A percentile compares a stretch with the other conserved stretches of the same genome.
phyloP scores from a whole-genome alignment of 2,888 invertebrate genomes.

The Hartigia nigra region DNA sequence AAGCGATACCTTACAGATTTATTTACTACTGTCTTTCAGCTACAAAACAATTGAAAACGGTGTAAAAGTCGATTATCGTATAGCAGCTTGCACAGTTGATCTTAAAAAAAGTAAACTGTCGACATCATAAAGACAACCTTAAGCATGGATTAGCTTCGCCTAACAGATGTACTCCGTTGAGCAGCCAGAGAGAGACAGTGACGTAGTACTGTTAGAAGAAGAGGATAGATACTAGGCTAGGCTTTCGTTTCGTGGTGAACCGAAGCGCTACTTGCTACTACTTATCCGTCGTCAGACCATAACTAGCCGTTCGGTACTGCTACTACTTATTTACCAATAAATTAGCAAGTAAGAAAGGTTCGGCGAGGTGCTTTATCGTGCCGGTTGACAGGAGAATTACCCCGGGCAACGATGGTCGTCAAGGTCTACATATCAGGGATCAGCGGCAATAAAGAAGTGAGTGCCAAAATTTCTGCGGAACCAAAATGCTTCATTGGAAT shows the following conservation, averaged over 20 bases:
- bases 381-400: conserved; percentile 6
- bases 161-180: background rate
- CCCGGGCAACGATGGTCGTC: conserved; percentile 77
- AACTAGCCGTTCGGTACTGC: conserved; percentile 27
- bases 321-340: conserved; percentile 17
- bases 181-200: conserved; percentile 21
- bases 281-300: conserved; percentile 32
- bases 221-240: conserved; percentile 15
- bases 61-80: background rate
- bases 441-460: conserved; percentile 94
- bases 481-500: conserved; percentile 6
- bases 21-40: no score
- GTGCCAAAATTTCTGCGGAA: conserved; percentile 47
- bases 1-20: no score
- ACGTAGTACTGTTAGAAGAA: conserved; percentile 12
- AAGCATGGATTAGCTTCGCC: background rate
- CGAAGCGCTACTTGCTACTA: conserved; percentile 13
- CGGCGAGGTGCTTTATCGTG: background rate
- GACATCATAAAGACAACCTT: background rate
- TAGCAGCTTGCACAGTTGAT: background rate
- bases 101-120: background rate
- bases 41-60: no score
- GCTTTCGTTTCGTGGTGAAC: conserved; percentile 17
- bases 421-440: conserved; percentile 93
- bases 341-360: background rate